These are phyloP conservation scores for Ahaetulla prasina DNA, from an alignment of 2,113 vertebrate species.

Conservation along the genomic window DNA sequence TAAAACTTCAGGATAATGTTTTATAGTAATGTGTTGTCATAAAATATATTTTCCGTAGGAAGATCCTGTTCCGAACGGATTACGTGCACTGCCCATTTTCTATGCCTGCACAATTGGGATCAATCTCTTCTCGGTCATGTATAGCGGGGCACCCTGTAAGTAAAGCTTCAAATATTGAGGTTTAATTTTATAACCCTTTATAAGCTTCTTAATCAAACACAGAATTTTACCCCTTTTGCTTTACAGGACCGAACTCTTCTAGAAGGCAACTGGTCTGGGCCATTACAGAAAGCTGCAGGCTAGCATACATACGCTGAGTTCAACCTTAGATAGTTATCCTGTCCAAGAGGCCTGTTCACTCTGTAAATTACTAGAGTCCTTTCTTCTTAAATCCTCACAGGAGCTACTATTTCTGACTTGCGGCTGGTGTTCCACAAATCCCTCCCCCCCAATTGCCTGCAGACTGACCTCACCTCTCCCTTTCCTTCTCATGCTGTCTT, in stretches of 20 bases:
- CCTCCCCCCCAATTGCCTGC: not conserved
- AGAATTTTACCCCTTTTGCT: slow-evolving; percentile 91
- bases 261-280: slow-evolving; percentile 93
- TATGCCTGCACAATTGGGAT: slow-evolving; percentile 88
- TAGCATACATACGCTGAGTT: slow-evolving; percentile 78
- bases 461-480: slow-evolving; percentile 37
- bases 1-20: not conserved
- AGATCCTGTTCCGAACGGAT: slow-evolving; percentile 88
- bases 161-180: slow-evolving; percentile 50
- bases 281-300: slow-evolving; percentile 90
- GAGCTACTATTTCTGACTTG: slow-evolving; percentile 42
- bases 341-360: slow-evolving; percentile 69
- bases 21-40: not conserved
- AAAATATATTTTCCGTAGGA: slow-evolving; percentile 63
- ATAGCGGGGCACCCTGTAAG: slow-evolving; percentile 90
- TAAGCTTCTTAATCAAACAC: slow-evolving; percentile 82
- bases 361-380: slow-evolving; percentile 73
- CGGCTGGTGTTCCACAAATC: not conserved
- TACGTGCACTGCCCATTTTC: slow-evolving; percentile 88
- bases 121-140: slow-evolving; percentile 96
- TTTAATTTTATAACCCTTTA: slow-evolving; percentile 45
- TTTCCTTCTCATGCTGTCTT: slow-evolving; percentile 40
- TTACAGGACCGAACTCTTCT: slow-evolving; percentile 91
- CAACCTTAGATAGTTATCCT: slow-evolving; percentile 73
- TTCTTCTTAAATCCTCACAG: slow-evolving; percentile 72